Evolutionary conservation across 2,797 vertebrate species (phyloP).

Genomic region (Rhinoraja longicauda): DNA sequence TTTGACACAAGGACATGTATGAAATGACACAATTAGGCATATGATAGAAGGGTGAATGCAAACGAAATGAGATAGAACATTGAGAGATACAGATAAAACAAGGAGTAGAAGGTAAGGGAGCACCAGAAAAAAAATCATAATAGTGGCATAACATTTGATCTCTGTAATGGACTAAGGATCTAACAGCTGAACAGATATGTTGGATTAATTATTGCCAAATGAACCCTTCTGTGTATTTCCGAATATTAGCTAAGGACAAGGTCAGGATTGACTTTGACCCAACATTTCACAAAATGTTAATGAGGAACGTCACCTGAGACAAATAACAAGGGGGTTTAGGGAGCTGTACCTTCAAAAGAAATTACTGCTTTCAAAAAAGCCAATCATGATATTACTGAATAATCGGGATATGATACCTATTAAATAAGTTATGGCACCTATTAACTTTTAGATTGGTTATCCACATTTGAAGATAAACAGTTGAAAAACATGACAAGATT

Average conservation of each 20-base stretch:
- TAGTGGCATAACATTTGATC: neutral
- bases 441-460: neutral
- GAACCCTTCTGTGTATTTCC: neutral
- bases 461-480: neutral
- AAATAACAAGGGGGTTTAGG: neutral
- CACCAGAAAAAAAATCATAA: neutral
- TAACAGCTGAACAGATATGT: neutral
- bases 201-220: neutral
- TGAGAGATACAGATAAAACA: neutral
- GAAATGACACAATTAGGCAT: neutral
- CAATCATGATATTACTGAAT: neutral
- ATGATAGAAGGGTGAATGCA: neutral
- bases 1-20: neutral
- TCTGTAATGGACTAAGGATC: too few species aligned
- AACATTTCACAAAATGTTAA: neutral
- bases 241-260: neutral
- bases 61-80: neutral
- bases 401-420: neutral
- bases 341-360: neutral
- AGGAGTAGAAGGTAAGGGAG: neutral
- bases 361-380: neutral
- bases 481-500: too few species aligned
- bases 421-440: neutral
- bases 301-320: neutral
- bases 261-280: neutral